A percentile compares a stretch with the other conserved stretches of the same genome.
Evolutionary conservation across 2,113 vertebrate genomes (phyloP).

Genomic region (Galemys pyrenaicus): DNA sequence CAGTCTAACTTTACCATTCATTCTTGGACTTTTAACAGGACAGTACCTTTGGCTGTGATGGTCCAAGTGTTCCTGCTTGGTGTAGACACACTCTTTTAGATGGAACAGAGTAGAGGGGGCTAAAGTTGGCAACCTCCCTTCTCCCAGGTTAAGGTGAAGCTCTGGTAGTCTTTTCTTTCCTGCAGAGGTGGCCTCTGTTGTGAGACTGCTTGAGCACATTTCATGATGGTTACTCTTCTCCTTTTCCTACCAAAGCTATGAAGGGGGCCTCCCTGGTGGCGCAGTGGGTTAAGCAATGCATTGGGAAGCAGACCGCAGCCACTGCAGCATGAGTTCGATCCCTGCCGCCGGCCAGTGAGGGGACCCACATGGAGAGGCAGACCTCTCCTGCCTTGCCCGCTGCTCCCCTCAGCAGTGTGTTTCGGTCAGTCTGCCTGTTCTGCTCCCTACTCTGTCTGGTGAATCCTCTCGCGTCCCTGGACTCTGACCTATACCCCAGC

Average conservation of each 20-base stretch:
- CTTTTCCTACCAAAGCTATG: not conserved
- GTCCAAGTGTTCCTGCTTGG: not conserved
- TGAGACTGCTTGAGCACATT: not conserved
- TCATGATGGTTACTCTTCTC: not conserved
- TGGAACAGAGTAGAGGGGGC: not conserved
- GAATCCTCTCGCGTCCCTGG: no score
- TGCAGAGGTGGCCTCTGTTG: not conserved
- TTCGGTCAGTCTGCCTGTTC: no score
- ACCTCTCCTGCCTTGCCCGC: no score
- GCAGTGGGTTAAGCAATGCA: no score
- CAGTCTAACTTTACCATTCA: not conserved
- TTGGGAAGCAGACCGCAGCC: no score
- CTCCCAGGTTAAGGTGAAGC: not conserved
- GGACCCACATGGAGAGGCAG: no score
- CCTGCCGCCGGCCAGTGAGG: no score
- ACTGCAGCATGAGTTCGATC: no score
- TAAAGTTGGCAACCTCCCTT: not conserved
- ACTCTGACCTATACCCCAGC: no score
- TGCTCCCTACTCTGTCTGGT: no score
- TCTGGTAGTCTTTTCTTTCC: not conserved
- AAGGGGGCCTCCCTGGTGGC: no score
- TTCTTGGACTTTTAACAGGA: not conserved
- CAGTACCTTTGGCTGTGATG: not conserved
- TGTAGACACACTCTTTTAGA: not conserved
- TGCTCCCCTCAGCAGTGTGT: no score